phyloP scores from a whole-genome alignment of 2,113 vertebrate species.

The Scartelaos histophorus region DNA sequence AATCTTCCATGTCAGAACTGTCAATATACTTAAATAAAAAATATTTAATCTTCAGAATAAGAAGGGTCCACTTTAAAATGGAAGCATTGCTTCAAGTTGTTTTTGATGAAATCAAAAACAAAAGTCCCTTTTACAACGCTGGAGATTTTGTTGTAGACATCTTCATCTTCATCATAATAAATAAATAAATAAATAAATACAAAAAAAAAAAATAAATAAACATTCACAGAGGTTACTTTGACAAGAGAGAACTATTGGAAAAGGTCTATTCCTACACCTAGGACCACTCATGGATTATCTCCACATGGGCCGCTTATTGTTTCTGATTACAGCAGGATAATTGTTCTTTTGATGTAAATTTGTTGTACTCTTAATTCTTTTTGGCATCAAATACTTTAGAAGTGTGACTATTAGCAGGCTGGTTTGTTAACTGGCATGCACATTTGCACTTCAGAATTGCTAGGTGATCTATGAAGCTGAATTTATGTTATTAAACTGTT shows the following conservation, averaged over 20 bases:
- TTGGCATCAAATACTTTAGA: slow-evolving; percentile 60
- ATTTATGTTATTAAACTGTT: slow-evolving; percentile 60
- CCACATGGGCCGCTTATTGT: slow-evolving; percentile 35
- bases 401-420: slow-evolving; percentile 64
- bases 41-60: slow-evolving; percentile 66
- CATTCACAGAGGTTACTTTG: slow-evolving; percentile 79
- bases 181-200: slow-evolving; percentile 57
- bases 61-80: slow-evolving; percentile 48
- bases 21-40: slow-evolving; percentile 72
- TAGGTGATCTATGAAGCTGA: slow-evolving; percentile 62
- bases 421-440: slow-evolving; percentile 74
- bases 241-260: slow-evolving; percentile 58
- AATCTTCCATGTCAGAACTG: slow-evolving; percentile 48
- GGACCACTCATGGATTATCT: slow-evolving; percentile 49
- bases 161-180: slow-evolving; percentile 62
- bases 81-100: slow-evolving; percentile 51
- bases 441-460: slow-evolving; percentile 64
- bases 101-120: slow-evolving; percentile 60
- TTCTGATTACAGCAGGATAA: slow-evolving; percentile 49
- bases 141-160: slow-evolving; percentile 41
- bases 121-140: slow-evolving; percentile 26
- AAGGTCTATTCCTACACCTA: slow-evolving; percentile 23
- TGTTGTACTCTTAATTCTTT: slow-evolving; percentile 51
- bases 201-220: slow-evolving; percentile 64
- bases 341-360: slow-evolving; percentile 45